These are phyloP conservation scores for Cranoglanis bouderius DNA, from an alignment of 2,113 vertebrate genomes.

Conservation along the genomic window DNA sequence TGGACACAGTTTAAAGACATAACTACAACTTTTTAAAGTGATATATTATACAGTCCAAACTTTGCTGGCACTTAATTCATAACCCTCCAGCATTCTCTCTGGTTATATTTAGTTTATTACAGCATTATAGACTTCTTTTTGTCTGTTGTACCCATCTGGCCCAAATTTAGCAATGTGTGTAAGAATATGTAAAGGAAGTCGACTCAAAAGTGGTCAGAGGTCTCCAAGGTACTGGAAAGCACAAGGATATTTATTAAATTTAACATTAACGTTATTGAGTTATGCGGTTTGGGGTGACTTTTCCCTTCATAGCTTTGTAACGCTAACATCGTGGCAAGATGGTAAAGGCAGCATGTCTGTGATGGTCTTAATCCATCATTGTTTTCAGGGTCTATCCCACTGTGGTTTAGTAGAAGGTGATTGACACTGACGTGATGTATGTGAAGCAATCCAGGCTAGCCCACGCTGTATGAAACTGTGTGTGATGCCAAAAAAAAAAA, in stretches of 20 bases:
- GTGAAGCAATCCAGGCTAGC: not conserved
- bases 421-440: not conserved
- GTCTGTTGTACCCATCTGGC: slow-evolving; percentile 7
- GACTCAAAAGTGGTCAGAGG: slow-evolving; percentile 3
- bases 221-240: slow-evolving; percentile 22
- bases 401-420: slow-evolving; percentile 12
- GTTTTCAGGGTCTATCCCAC: not conserved
- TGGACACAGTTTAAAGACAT: not conserved
- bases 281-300: not conserved
- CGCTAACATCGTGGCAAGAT: not conserved
- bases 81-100: not conserved
- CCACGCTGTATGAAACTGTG: not conserved
- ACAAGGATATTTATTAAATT: not conserved
- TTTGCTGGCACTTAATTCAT: not conserved
- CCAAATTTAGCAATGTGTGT: slow-evolving; percentile 18
- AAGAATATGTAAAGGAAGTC: not conserved
- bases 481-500: not conserved
- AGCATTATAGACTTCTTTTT: slow-evolving; percentile 1
- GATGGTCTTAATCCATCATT: not conserved
- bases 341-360: not conserved
- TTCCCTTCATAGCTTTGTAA: not conserved
- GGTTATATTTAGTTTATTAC: slow-evolving; percentile 23
- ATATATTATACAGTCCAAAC: not conserved
- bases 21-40: not conserved
- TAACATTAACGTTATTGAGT: slow-evolving; percentile 25